Base-by-base conservation (phyloP, 2,113 vertebrate species). In the Mormyrus lacerda region DNA sequence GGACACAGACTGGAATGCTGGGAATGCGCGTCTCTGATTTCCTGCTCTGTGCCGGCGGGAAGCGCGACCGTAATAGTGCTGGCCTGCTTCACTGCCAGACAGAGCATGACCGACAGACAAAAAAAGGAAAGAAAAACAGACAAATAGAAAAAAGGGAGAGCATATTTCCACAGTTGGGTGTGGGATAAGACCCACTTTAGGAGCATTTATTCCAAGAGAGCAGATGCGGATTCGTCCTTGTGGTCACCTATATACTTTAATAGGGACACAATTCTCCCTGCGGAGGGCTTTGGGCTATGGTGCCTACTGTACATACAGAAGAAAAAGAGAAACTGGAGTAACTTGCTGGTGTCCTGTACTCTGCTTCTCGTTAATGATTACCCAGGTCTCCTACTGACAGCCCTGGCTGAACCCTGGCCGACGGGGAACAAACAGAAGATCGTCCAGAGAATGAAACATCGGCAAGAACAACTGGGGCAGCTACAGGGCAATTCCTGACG, bases 261-360 rank as follows among this genome's bases (percentile, higher is more conserved):
- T 79, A 79, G 73, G 55, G 58, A 69, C 24, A 55, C 87, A 50
- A 39, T 73, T 61, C 61, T 65, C 45, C 61, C 61, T 79, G 35
- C 1, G 35, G 73, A 39, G 27, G 35, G 15, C n/a, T 69, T 27
- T 31, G 61, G 61, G 61, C 61, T 69, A 69, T 0, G 61, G 61
- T 13, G 61, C 61, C 61, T 31, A 69, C 61, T 69, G 85, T 76
- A 47, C 55, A 27, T 9, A 27, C 69, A 51, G 69, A 69, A 58
- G 42, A 69, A 55, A 51, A 86, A 53, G 53, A 87, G 35, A 88
- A 44, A 39, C 76, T 83, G 79, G 82, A 86, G 88, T 9, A 86
- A 92, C 95, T 89, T 94, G 95, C 95, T 94, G 51, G 93, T 88
- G 90, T 94, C 92, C 93, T 93, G 76, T n/a, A 90, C 92, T 51